Evolutionary conservation across 2,113 vertebrate species (phyloP).

Genomic region (Xiphophorus maculatus): DNA sequence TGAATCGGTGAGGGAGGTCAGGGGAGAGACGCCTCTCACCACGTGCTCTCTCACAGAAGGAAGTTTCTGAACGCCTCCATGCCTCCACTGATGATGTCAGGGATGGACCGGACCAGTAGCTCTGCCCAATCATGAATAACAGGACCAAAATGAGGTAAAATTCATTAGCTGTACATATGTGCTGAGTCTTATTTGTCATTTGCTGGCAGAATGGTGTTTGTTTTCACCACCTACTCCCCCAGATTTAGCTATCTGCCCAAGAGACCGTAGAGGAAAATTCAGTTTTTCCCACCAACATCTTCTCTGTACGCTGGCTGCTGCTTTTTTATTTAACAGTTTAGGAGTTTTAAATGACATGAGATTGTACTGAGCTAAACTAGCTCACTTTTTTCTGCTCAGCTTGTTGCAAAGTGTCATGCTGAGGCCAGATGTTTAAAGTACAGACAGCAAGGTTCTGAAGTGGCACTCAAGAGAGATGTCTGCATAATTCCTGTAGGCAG

Average conservation of each 20-base stretch:
- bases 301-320: constrained; percentile 27
- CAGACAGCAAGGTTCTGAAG: constrained; percentile 79
- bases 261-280: not conserved
- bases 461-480: constrained; percentile 76
- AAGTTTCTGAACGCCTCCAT: not conserved
- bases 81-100: not conserved
- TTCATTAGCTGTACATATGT: constrained; percentile 35
- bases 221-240: constrained; percentile 2
- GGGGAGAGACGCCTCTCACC: constrained; percentile 26
- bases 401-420: constrained; percentile 72
- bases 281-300: constrained; percentile 16
- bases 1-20: constrained; percentile 34
- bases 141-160: constrained; percentile 42
- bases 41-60: constrained; percentile 21
- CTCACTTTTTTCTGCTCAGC: constrained; percentile 15
- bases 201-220: constrained; percentile 7
- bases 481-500: constrained; percentile 78
- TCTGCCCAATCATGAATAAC: constrained; percentile 7
- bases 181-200: constrained; percentile 26
- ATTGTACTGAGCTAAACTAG: constrained; percentile 49
- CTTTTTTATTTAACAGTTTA: constrained; percentile 58
- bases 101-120: constrained; percentile 9
- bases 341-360: constrained; percentile 50
- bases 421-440: constrained; percentile 83
- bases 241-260: constrained; percentile 11